Conservation (phyloP, 2,113 vertebrate species). For the Propithecus coquereli region DNA sequence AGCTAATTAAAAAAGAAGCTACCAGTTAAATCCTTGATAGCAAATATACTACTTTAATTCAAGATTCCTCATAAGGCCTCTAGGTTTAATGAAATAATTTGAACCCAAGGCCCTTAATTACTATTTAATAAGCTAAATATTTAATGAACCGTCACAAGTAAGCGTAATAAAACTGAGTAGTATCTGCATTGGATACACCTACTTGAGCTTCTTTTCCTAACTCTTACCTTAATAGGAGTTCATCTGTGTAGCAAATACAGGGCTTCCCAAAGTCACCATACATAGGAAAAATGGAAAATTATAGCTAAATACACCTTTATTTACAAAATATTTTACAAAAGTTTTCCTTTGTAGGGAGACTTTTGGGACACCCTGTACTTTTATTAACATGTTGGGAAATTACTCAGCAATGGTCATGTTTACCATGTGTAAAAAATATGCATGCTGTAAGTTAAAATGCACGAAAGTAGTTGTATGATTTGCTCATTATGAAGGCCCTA, state of each 20-base stretch:
- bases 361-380: not conserved
- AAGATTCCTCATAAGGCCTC: not conserved
- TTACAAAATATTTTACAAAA: too few relatives aligned
- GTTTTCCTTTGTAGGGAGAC: too few relatives aligned
- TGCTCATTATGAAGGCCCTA: not conserved
- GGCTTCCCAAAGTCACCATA: too few relatives aligned
- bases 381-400: not conserved
- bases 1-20: not conserved
- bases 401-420: not conserved
- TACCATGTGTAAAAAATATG: not conserved
- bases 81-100: not conserved
- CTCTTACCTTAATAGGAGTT: not conserved
- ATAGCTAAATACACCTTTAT: too few relatives aligned
- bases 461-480: not conserved
- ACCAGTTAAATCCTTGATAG: not conserved
- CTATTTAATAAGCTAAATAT: not conserved
- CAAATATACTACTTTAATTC: not conserved
- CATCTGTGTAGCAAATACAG: not conserved
- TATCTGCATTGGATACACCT: not conserved
- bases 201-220: not conserved
- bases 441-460: not conserved
- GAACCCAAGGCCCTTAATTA: not conserved
- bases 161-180: not conserved
- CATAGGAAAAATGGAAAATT: too few relatives aligned
- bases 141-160: not conserved